Conservation (phyloP, 1,140 invertebrate species). For the Brachionus rubens region DNA sequence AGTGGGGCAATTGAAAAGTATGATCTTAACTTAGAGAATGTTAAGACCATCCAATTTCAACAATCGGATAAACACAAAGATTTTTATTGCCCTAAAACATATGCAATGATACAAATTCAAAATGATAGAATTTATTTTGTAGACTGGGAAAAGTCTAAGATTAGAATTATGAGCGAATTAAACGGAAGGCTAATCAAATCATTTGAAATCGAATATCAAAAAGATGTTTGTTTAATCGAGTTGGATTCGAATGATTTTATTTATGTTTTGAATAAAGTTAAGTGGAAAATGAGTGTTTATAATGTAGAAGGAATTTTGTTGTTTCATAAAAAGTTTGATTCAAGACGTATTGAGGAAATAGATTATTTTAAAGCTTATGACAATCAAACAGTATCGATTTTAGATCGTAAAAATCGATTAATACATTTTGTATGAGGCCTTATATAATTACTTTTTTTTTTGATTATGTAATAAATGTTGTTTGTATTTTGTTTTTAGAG, state of each 20-base stretch:
- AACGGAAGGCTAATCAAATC: slow-evolving; percentile 11
- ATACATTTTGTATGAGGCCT: slow-evolving; percentile 31
- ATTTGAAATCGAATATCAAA: slow-evolving; percentile 1
- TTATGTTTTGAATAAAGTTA: slow-evolving; percentile 12
- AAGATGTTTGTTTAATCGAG: neutral
- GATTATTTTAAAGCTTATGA: slow-evolving; percentile 22
- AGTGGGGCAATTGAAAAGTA: neutral
- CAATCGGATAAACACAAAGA: neutral
- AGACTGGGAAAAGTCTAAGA: neutral
- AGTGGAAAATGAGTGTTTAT: neutral
- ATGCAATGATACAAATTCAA: neutral
- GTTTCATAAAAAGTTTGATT: slow-evolving; percentile 3
- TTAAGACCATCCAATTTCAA: neutral
- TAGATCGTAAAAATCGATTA: slow-evolving; percentile 15
- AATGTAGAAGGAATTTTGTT: slow-evolving; percentile 18
- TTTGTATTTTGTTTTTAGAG: no score
- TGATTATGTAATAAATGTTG: no score
- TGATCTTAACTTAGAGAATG: neutral
- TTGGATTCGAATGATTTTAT: slow-evolving; percentile 29
- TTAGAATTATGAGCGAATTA: neutral
- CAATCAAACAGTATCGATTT: neutral
- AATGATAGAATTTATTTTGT: slow-evolving; percentile 34
- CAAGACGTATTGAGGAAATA: neutral
- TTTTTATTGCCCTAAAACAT: neutral
- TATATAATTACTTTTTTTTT: no score